These are phyloP conservation scores for Poecile montanus DNA, from an alignment of 2,797 vertebrate species.

Conservation along the genomic window DNA sequence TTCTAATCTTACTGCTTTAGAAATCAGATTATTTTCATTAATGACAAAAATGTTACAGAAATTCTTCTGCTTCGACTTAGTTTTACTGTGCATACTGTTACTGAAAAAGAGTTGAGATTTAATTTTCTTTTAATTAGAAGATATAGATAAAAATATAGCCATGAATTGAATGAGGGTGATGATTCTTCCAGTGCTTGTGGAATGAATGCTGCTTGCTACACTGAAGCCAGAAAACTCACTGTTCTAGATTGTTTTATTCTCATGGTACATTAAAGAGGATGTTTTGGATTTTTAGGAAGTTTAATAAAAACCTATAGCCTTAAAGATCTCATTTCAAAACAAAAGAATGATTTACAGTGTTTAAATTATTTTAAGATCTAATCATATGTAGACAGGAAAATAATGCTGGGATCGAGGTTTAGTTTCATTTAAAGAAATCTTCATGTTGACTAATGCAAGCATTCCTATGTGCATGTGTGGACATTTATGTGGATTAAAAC, in stretches of 20 bases:
- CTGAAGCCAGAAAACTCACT: neutral
- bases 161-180: neutral
- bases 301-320: neutral
- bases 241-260: neutral
- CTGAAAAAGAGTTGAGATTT: neutral
- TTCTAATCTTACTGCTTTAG: neutral
- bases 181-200: neutral
- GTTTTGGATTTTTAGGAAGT: neutral
- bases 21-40: slow-evolving; percentile 1
- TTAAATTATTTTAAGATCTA: slow-evolving; percentile 1
- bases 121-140: neutral
- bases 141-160: neutral
- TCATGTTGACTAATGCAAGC: neutral
- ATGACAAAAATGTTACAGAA: neutral
- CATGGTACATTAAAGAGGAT: neutral
- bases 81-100: neutral
- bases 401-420: neutral
- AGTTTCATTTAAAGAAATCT: neutral
- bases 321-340: neutral
- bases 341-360: neutral
- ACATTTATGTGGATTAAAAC: neutral
- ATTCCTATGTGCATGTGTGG: neutral
- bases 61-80: neutral
- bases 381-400: neutral
- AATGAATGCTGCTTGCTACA: neutral